A percentile compares a stretch with the other conserved stretches of the same genome.
Evolutionary conservation across 2,797 vertebrate genomes (phyloP).

Genomic region (Alcedo atthis): DNA sequence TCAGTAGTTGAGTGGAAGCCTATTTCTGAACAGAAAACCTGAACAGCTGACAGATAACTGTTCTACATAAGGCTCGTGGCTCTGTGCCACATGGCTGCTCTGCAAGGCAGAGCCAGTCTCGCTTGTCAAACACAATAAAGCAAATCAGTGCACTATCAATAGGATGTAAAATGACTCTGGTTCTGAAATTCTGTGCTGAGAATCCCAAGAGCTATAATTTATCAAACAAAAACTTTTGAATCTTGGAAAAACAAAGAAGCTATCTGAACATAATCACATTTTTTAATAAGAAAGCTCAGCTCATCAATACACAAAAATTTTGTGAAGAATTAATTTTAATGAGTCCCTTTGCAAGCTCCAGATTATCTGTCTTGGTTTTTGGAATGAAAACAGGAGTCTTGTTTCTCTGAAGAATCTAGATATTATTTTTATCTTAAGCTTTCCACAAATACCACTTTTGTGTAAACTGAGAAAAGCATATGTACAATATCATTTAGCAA

Average conservation of each 20-base stretch:
- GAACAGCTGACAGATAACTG: neutral
- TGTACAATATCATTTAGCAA: constrained; percentile 35
- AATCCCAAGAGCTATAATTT: neutral
- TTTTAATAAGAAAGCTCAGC: neutral
- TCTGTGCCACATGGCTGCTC: neutral
- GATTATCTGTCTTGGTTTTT: neutral
- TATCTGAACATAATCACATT: neutral
- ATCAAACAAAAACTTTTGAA: neutral
- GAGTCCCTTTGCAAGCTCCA: neutral
- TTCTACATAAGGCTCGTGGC: neutral
- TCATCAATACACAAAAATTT: neutral
- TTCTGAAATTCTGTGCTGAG: neutral
- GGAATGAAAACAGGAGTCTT: neutral
- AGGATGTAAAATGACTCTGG: neutral
- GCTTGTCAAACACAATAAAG: neutral
- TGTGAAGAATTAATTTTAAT: constrained; percentile 6
- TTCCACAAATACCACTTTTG: constrained; percentile 52
- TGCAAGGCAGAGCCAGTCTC: neutral
- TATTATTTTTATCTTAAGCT: neutral
- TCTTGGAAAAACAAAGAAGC: neutral
- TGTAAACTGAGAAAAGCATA: constrained; percentile 23
- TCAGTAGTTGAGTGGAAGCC: neutral
- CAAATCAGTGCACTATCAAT: neutral
- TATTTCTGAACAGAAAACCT: neutral
- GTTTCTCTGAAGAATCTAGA: neutral